Conservation (phyloP, 2,113 vertebrate species). For the Xiphophorus hellerii region DNA sequence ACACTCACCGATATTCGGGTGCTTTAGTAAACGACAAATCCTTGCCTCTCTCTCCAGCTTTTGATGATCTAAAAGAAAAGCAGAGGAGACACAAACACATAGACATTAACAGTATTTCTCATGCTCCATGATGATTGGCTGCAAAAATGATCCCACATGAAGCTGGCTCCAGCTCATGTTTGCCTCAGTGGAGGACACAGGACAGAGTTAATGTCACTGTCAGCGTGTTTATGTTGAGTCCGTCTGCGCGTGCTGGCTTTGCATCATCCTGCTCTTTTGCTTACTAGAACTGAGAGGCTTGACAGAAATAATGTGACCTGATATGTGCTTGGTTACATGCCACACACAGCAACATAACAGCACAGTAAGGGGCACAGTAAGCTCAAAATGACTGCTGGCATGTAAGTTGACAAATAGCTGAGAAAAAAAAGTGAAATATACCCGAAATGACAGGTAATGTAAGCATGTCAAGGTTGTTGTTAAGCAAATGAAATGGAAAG, state of each 20-base stretch:
- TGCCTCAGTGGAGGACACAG: slow-evolving; percentile 36
- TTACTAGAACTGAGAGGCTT: slow-evolving; percentile 54
- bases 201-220: slow-evolving; percentile 26
- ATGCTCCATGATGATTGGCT: slow-evolving; percentile 41
- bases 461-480: neutral
- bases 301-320: slow-evolving; percentile 67
- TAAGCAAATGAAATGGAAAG: no score
- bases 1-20: slow-evolving; percentile 81
- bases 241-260: slow-evolving; percentile 19
- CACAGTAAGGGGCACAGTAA: slow-evolving; percentile 19
- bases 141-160: slow-evolving; percentile 35
- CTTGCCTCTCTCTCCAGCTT: slow-evolving; percentile 83
- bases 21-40: slow-evolving; percentile 83
- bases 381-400: slow-evolving; percentile 8
- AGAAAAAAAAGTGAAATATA: neutral
- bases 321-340: slow-evolving; percentile 52
- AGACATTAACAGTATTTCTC: slow-evolving; percentile 38
- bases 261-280: slow-evolving; percentile 30
- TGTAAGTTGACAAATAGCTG: neutral
- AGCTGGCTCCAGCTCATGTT: slow-evolving; percentile 39
- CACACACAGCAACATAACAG: slow-evolving; percentile 46
- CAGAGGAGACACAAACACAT: slow-evolving; percentile 37
- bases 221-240: slow-evolving; percentile 31
- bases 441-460: neutral
- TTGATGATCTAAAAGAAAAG: slow-evolving; percentile 79